Evolutionary conservation across 2,797 vertebrate species (phyloP).

Genomic region (Hylomyscus alleni): DNA sequence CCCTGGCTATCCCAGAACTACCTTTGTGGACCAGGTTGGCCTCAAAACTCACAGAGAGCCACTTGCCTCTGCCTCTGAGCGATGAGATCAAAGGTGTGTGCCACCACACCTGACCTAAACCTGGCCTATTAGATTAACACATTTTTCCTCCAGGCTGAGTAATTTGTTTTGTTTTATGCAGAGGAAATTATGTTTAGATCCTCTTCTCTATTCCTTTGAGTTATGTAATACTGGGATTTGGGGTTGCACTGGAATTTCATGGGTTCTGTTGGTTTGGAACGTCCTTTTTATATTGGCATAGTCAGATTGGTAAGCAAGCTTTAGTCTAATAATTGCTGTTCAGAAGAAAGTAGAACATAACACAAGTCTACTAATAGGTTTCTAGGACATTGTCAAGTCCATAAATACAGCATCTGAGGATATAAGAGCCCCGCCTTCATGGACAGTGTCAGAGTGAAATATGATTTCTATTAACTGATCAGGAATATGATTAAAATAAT

Average conservation of each 20-base stretch:
- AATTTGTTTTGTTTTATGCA: not conserved
- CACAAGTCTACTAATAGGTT: conserved; percentile 25
- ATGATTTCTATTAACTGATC: conserved; percentile 32
- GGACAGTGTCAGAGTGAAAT: conserved; percentile 47
- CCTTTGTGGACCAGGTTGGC: not conserved
- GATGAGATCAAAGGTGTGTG: not conserved
- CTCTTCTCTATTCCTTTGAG: conserved; percentile 10
- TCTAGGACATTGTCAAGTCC: conserved; percentile 43
- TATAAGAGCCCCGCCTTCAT: conserved; percentile 7
- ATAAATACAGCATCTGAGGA: conserved; percentile 32
- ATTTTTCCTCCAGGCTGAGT: not conserved
- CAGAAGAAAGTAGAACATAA: conserved; percentile 44
- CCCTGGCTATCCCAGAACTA: not conserved
- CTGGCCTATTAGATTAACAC: conserved; percentile 32
- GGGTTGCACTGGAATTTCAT: conserved; percentile 41
- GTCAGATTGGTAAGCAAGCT: conserved; percentile 43
- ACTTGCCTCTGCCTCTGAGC: not conserved
- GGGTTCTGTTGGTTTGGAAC: conserved; percentile 38
- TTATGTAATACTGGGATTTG: conserved; percentile 38
- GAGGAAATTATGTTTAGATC: conserved; percentile 5
- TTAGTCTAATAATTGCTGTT: conserved; percentile 23
- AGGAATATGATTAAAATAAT: conserved; percentile 54
- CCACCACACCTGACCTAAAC: not conserved
- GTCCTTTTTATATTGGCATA: conserved; percentile 4
- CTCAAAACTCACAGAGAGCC: not conserved